A percentile compares a stretch with the other conserved stretches of the same genome.
Evolutionary conservation across 2,888 invertebrate species (phyloP).

Genomic region (Macrosiphum euphorbiae): DNA sequence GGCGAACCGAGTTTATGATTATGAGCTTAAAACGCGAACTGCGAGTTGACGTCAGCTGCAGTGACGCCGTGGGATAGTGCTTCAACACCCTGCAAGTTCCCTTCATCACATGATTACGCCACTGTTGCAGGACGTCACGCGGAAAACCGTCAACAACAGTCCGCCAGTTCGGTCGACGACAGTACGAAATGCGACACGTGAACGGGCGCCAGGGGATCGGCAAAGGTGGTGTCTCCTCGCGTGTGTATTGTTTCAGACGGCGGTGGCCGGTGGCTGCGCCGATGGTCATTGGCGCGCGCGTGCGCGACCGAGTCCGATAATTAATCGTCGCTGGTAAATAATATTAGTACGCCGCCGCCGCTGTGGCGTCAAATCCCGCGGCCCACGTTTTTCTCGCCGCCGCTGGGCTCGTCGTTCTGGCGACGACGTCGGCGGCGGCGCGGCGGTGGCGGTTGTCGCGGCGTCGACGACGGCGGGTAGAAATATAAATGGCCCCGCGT

Average conservation of each 20-base stretch:
- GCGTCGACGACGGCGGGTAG: conserved; percentile 45
- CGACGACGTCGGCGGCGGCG: conserved; percentile 25
- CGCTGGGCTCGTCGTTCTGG: conserved; percentile 44
- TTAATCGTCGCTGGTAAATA: conserved; percentile 61
- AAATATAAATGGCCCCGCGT: conserved; percentile 60
- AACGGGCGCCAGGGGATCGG: conserved; percentile 50
- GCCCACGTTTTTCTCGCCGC: conserved; percentile 56
- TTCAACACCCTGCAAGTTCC: not conserved
- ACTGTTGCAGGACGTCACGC: conserved; percentile 57
- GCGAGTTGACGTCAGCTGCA: not conserved
- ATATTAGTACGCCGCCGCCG: conserved; percentile 47
- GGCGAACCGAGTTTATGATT: not conserved
- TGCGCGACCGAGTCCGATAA: conserved; percentile 43
- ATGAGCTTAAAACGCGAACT: not conserved
- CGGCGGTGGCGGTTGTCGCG: not conserved
- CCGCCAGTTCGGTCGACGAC: not conserved
- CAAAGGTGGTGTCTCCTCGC: conserved; percentile 67
- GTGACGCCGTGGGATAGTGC: not conserved
- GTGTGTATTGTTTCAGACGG: conserved; percentile 69
- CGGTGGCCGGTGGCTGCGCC: conserved; percentile 67
- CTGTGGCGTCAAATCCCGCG: conserved; percentile 60
- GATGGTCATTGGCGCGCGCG: conserved; percentile 33
- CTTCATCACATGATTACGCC: not conserved
- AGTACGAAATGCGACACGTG: not conserved
- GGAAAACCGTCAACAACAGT: conserved; percentile 67